Evolutionary conservation across 2,888 invertebrate genomes (phyloP).

Genomic region (Chymomyza procnemis): DNA sequence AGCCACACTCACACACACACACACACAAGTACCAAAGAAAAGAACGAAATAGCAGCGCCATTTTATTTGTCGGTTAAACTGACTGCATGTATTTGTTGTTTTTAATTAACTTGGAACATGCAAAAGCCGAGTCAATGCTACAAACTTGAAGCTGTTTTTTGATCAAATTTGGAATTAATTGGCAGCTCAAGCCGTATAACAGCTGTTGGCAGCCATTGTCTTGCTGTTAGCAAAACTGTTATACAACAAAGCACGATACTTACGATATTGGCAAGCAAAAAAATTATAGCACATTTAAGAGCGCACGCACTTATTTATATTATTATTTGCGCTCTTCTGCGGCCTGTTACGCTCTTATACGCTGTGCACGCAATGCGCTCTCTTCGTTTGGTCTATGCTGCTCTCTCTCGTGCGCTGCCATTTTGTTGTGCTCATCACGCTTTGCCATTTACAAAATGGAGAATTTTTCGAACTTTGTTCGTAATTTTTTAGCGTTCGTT

Average conservation of each 20-base stretch:
- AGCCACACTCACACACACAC: background rate
- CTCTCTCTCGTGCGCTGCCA: constrained; percentile 35
- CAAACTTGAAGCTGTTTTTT: background rate
- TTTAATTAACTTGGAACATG: constrained; percentile 50
- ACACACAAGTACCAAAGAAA: constrained; percentile 11
- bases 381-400: background rate
- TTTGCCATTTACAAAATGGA: constrained; percentile 12
- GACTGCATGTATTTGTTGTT: constrained; percentile 25
- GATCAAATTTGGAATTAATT: background rate
- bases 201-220: background rate
- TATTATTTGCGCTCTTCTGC: too few species aligned
- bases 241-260: background rate
- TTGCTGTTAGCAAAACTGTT: background rate
- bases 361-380: constrained; percentile 13
- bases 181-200: background rate
- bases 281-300: constrained; percentile 30
- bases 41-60: constrained; percentile 17
- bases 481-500: background rate
- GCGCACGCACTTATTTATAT: constrained; percentile 15
- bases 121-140: constrained; percentile 28
- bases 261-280: constrained; percentile 35
- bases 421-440: background rate
- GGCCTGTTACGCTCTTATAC: constrained; percentile 12
- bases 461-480: constrained; percentile 20
- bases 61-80: constrained; percentile 1